These are phyloP conservation scores for Neodiprion fabricii DNA, from an alignment of 1,140 invertebrate genomes.

Conservation along the genomic window DNA sequence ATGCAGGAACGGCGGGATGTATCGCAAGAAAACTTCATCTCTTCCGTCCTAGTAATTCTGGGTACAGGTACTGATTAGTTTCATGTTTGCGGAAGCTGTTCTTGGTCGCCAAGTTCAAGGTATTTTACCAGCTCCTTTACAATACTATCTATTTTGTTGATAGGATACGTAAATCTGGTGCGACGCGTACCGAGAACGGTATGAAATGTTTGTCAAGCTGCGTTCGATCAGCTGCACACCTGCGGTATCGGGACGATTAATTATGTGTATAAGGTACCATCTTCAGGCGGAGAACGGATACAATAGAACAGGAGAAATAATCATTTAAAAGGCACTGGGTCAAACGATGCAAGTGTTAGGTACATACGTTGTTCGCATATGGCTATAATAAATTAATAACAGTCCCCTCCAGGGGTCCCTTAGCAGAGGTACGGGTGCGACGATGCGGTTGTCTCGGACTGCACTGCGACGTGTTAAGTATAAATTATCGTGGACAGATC, in stretches of 20 bases:
- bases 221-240: background rate
- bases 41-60: too few species aligned
- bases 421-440: background rate
- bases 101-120: too few species aligned
- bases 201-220: too few species aligned
- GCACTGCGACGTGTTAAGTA: background rate
- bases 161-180: too few species aligned
- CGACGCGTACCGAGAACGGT: too few species aligned
- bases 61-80: too few species aligned
- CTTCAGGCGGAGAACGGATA: background rate
- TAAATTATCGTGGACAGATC: conserved; percentile 2
- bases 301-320: background rate
- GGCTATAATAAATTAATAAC: background rate
- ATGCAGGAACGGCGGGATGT: too few species aligned
- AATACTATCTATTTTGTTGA: too few species aligned
- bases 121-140: too few species aligned
- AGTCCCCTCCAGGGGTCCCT: background rate
- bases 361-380: background rate
- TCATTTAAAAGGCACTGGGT: background rate
- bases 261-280: background rate
- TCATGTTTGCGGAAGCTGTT: too few species aligned
- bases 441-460: background rate
- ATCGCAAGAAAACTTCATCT: too few species aligned
- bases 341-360: too few species aligned
- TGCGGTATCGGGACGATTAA: background rate